Evolutionary conservation across 2,113 vertebrate genomes (phyloP), one percentile per base, ranked within the genome.

Genomic region (Haplochromis burtoni): DNA sequence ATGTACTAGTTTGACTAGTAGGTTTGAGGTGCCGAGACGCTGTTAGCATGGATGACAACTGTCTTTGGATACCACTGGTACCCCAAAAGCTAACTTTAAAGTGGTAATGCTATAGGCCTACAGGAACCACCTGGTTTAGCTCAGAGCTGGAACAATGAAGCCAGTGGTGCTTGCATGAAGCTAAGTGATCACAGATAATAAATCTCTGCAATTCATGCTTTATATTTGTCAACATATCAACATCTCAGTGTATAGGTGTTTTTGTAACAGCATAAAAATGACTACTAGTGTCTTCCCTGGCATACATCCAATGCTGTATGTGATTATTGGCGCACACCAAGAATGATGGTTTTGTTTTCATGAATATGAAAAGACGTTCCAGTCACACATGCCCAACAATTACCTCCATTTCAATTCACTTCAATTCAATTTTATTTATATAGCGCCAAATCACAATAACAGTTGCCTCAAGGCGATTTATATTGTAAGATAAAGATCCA

Each of bases 11-110:
- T 51, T 78, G 45, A 17, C 45, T 49, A 33, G 26, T 51, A 29
- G 10, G 16, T 31, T 0, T 47, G 26, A 78, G 16, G 45, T n/a
- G 45, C 3, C 0, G 24, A 29, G 42, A 45, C 6, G 4, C 42
- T 49, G 16, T 0, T 78, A n/a, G 26, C 71, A 49, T 31, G 42
- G 6, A 49, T 47, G 26, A 49, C 14, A 49, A 78, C 0, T 49
- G 73, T n/a, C 10, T 49, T 49, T 31, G 35, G n/a, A 68, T 40
- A 21, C 11, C 35, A 40, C 42, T 78, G 45, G 2, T 2, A n/a
- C 16, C 16, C 16, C 3, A 8, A 31, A 49, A 78, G 26, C 45
- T 33, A 31, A 13, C 73, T 78, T 0, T 78, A 78, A 78, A 29
- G 16, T 12, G 10, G 42, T 78, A 31, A 49, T 29, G 17, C 10